phyloP scores from a whole-genome alignment of 2,888 invertebrate genomes.

The Dicyrtoma fusca region DNA sequence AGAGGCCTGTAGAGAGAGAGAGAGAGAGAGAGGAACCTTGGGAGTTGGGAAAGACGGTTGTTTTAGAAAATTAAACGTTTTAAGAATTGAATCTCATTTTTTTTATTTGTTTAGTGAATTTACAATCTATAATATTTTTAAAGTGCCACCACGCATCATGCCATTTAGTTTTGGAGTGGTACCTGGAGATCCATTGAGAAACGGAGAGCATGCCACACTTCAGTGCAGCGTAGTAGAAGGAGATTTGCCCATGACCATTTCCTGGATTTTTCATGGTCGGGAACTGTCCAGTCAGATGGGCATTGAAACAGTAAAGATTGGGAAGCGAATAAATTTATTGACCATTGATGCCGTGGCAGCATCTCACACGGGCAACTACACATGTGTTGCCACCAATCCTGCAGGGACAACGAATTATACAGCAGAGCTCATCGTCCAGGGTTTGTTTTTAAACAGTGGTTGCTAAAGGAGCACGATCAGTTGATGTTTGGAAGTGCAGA shows the following conservation, averaged over 20 bases:
- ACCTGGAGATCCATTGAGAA: constrained; percentile 46
- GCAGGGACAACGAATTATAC: constrained; percentile 66
- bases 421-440: constrained; percentile 37
- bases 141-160: constrained; percentile 57
- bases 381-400: constrained; percentile 71
- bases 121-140: constrained; percentile 11
- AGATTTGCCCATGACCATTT: constrained; percentile 59
- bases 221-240: constrained; percentile 57
- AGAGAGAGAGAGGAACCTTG: too few species aligned
- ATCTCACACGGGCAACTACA: constrained; percentile 64
- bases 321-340: constrained; percentile 66
- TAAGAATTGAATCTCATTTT: too few species aligned
- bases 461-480: too few species aligned
- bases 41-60: too few species aligned
- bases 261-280: constrained; percentile 52
- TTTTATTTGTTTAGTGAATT: too few species aligned
- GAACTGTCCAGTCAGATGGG: constrained; percentile 59
- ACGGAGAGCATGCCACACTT: constrained; percentile 46
- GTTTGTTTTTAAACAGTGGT: not conserved
- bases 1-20: too few species aligned
- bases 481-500: constrained; percentile 60
- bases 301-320: constrained; percentile 64
- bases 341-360: constrained; percentile 58
- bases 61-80: too few species aligned
- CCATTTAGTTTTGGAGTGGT: constrained; percentile 57